A percentile compares a stretch with the other conserved stretches of the same genome.
These are phyloP conservation scores for Melanotaenia trifasciata DNA, from an alignment of 2,797 vertebrate species.

Conservation along the genomic window DNA sequence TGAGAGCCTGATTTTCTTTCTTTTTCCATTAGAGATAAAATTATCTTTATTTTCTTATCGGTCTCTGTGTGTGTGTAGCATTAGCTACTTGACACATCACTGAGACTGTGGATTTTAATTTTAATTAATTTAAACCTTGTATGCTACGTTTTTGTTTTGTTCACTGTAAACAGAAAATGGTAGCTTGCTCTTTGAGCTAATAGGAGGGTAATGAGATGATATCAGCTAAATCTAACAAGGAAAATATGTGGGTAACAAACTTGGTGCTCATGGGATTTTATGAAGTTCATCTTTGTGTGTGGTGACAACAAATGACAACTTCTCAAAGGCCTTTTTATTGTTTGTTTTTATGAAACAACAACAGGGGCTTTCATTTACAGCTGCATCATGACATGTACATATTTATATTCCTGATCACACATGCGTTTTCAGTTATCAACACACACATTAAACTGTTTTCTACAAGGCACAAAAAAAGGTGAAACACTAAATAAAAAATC, in stretches of 20 bases:
- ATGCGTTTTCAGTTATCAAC: constrained; percentile 1
- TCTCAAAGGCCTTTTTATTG: constrained; percentile 26
- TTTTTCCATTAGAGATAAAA: constrained; percentile 37
- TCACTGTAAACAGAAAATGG: constrained; percentile 23
- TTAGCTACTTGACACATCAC: constrained; percentile 22
- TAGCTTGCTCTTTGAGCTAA: constrained; percentile 32
- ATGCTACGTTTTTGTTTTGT: constrained; percentile 29
- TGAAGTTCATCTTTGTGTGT: constrained; percentile 43
- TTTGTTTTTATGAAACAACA: constrained; percentile 26
- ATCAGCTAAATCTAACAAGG: constrained; percentile 5
- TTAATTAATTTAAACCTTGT: not conserved
- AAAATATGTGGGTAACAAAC: constrained; percentile 47
- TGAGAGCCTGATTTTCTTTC: constrained; percentile 37
- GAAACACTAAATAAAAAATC: constrained; percentile 14
- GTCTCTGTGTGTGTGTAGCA: constrained; percentile 22
- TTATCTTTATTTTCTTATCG: constrained; percentile 1
- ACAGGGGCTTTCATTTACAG: constrained; percentile 11
- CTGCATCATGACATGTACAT: constrained; percentile 10
- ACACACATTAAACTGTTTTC: not conserved
- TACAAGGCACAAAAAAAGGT: constrained; percentile 25
- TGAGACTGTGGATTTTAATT: constrained; percentile 15
- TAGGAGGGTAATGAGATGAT: constrained; percentile 36
- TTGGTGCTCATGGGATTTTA: constrained; percentile 22
- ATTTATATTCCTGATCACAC: constrained; percentile 7
- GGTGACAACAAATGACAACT: constrained; percentile 33